Base-by-base conservation (phyloP, 2,113 vertebrate genomes). In the Amphiprion percula region DNA sequence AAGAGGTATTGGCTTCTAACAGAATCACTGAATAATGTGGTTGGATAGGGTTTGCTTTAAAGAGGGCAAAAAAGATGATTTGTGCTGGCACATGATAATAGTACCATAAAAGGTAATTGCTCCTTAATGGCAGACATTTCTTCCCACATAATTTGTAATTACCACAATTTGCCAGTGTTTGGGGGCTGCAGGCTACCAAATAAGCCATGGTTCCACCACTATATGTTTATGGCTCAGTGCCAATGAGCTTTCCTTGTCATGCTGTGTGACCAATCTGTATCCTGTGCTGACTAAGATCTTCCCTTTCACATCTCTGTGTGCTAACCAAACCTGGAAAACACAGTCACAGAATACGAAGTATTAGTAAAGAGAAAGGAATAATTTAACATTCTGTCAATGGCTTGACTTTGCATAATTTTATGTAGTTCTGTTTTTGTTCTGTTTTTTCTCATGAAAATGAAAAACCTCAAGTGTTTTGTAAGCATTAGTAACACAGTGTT, bases 221-320 rank as follows among this genome's bases (percentile, higher is more conserved):
- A 60, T 68, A 77, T 44, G 58, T 68, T 46, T 2, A n/a, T 82
- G 87, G 88, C 80, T 60, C 30, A 1, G 47, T 30, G 80, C 88
- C 92, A 91, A 5, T 24, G 14, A 71, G 24, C 68, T 85, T 84
- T 86, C 60, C 68, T 49, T 37, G 60, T 84, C 90, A 82, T 81
- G 86, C 87, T 90, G 90, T 68, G 90, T 41, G 64, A 73, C 82
- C 91, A 91, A 92, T 93, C 92, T 93, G 91, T 74, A 76, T 82
- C 86, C 90, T 88, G 91, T 90, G 91, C 87, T 92, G 90, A 91
- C 88, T 90, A 85, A 87, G 85, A 88, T 68, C 65, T 68, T 72
- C 74, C 58, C 26, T 46, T 79, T 70, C 64, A 53, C 24, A 44
- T 70, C 46, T 71, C 78, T 44, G 80, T 52, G 67, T 52, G 65